Evolutionary conservation across 1,140 invertebrate genomes (phyloP).

Genomic region (Aphelinus atriplicis): DNA sequence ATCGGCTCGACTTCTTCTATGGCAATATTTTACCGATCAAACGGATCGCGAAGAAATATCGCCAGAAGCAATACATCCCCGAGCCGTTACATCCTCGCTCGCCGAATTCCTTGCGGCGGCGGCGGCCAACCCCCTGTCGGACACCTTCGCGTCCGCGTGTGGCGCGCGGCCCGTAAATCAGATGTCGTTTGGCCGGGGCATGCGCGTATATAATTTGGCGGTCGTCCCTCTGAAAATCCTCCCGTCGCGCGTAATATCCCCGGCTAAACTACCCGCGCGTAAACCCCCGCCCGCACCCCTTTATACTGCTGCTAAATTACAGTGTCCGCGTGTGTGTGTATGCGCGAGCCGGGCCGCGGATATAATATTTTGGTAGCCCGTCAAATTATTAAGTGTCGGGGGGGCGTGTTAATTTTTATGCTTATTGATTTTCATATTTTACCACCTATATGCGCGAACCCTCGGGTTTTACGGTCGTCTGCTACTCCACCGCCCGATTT

Average conservation of each 20-base stretch:
- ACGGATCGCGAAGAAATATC: too few species aligned
- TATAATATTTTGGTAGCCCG: too few species aligned
- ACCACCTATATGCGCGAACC: conserved; percentile 51
- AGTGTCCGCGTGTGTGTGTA: conserved; percentile 44
- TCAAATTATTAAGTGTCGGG: too few species aligned
- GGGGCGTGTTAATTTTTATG: conserved; percentile 58
- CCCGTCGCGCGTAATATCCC: conserved; percentile 29
- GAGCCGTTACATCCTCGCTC: too few species aligned
- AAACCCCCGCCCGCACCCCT: conserved; percentile 7
- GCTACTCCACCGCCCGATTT: not conserved
- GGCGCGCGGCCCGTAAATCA: conserved; percentile 55
- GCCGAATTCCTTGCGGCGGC: too few species aligned
- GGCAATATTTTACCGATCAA: too few species aligned
- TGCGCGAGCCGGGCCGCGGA: conserved; percentile 36
- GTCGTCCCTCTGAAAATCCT: not conserved
- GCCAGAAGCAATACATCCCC: too few species aligned
- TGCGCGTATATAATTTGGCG: conserved; percentile 56
- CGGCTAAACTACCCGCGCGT: conserved; percentile 46
- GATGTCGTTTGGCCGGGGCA: conserved; percentile 50
- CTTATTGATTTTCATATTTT: conserved; percentile 66
- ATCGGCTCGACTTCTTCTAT: too few species aligned
- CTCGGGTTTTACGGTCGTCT: conserved; percentile 12
- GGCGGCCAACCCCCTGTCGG: too few species aligned
- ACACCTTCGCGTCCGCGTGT: too few species aligned
- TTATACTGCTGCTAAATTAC: conserved; percentile 63